Percentiles rank a stretch among this genome's conserved stretches.
Conservation (phyloP, 1,140 invertebrate species). For the Drosophila ficusphila region DNA sequence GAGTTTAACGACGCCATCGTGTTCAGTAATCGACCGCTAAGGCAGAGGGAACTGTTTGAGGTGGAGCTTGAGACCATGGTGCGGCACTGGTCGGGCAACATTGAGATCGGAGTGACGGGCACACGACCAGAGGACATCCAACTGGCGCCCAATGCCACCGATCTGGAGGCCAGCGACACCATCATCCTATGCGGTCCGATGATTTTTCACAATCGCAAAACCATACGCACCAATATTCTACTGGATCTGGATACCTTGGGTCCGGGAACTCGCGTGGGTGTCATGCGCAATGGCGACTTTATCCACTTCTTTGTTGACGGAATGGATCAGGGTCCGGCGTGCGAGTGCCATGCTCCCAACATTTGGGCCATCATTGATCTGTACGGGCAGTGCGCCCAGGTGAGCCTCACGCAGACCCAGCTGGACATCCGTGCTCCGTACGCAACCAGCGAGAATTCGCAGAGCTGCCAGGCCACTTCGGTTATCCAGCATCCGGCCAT, state of each 20-base stretch:
- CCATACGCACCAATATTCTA: conserved; percentile 92
- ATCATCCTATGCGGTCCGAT: conserved; percentile 95
- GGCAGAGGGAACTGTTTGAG: conserved; percentile 96
- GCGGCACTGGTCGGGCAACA: conserved; percentile 95
- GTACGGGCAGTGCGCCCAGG: conserved; percentile 97
- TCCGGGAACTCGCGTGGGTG: conserved; percentile 91
- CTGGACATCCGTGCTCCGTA: conserved; percentile 79
- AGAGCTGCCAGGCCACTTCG: conserved; percentile 82
- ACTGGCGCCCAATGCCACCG: conserved; percentile 95
- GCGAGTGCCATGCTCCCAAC: conserved; percentile 91
- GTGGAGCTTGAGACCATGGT: conserved; percentile 96
- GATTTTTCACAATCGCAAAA: conserved; percentile 93
- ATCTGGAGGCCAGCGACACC: conserved; percentile 93
- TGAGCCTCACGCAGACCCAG: conserved; percentile 85
- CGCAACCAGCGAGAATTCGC: conserved; percentile 83
- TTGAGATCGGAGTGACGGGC: conserved; percentile 94
- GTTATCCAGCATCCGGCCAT: conserved; percentile 78
- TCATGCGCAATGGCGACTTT: conserved; percentile 94
- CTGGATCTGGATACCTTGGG: conserved; percentile 92
- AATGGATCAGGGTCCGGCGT: conserved; percentile 94
- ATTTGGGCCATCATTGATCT: conserved; percentile 97
- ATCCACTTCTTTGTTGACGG: conserved; percentile 96
- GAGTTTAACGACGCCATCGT: conserved; percentile 98
- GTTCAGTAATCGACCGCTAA: conserved; percentile 93
- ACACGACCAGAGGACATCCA: conserved; percentile 94